Evolutionary conservation across 2,113 vertebrate species (phyloP), one percentile per base, ranked within the genome.

Genomic region (Perca fluviatilis): DNA sequence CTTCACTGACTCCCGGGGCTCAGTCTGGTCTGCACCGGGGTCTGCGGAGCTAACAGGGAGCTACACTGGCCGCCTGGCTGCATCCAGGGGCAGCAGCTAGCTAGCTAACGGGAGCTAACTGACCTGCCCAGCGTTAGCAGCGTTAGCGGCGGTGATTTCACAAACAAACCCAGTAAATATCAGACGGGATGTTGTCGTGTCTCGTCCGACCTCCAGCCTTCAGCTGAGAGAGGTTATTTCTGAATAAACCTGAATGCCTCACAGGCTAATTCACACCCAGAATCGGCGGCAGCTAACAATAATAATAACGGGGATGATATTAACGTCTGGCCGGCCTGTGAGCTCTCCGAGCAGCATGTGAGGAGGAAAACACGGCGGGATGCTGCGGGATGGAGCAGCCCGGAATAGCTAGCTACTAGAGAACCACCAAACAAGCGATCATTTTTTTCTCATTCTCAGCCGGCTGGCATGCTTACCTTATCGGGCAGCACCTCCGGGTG

Each of bases 391-490:
- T 19, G 75, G 77, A 43, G 40, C 40, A 43, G 40, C 40, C 40
- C 10, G 9, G 40, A 43, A 82, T 49, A 15, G 23, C 15, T 25
- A 58, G 66, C 65, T 19, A 2, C 40, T 43, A 43, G 40, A 43
- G 57, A 66, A 13, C 47, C 56, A 12, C 9, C 30, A 23, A 6
- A 58, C 71, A 51, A 3, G 8, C 73, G 21, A 14, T 8, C n/a
- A 2, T 18, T 7, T 2, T 9, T n/a, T 27, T 2, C 21, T 30
- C 40, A 6, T 21, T 18, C 47, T 7, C 51, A 1, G 56, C 62
- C 56, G 51, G 64, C 65, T 23, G 47, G 7, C 13, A 5, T 0
- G 82, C 91, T 92, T 87, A 93, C 92, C 91, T 92, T 50, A 16
- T 27, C 60, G 74, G 78, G 46, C 66, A 12, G 67, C 54, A 6